A percentile compares a stretch with the other conserved stretches of the same genome.
phyloP scores from a whole-genome alignment of 2,113 vertebrate species.

The Stegastes partitus region DNA sequence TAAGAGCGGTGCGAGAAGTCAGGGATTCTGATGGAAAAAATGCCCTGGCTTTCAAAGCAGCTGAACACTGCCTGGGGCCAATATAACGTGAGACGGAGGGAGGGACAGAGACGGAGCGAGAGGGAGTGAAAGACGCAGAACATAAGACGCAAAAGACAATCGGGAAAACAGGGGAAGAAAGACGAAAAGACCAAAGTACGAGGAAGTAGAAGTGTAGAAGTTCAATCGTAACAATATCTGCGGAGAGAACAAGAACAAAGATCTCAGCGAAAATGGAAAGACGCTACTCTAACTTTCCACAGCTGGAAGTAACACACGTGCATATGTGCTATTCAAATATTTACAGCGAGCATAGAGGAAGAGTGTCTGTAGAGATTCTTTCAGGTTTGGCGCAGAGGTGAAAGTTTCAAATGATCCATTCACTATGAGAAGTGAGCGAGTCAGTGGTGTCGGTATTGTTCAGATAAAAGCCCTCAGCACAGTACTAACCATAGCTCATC shows the following conservation, averaged over 20 bases:
- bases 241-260: constrained; percentile 15
- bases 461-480: constrained; percentile 10
- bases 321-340: constrained; percentile 5
- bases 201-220: background rate
- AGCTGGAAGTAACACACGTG: background rate
- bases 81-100: constrained; percentile 25
- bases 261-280: constrained; percentile 1
- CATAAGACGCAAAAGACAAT: background rate
- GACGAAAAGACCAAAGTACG: background rate
- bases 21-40: constrained; percentile 31
- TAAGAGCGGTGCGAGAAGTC: constrained; percentile 34
- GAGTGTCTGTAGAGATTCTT: background rate
- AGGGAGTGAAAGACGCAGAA: background rate
- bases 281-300: constrained; percentile 3
- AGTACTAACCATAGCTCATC: background rate
- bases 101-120: constrained; percentile 21
- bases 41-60: constrained; percentile 50
- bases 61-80: constrained; percentile 50
- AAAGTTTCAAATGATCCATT: too few species aligned
- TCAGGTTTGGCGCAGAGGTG: background rate
- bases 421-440: too few species aligned
- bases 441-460: background rate
- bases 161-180: background rate
- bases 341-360: background rate
- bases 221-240: background rate